Evolutionary conservation across 2,113 vertebrate species (phyloP).

Genomic region (Xiphophorus maculatus): DNA sequence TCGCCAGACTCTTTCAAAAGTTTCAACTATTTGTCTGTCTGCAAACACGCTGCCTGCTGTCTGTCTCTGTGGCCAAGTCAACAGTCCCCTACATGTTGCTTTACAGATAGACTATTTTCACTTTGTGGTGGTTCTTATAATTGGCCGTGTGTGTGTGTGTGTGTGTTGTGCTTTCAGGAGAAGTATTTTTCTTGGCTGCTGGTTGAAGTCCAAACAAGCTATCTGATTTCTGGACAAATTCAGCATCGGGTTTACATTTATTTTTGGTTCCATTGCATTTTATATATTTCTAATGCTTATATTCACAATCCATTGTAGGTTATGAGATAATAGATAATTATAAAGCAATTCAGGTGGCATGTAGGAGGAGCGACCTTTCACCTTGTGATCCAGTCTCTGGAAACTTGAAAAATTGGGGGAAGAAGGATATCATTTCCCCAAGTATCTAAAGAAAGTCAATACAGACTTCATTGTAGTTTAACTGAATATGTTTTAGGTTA

Average conservation of each 20-base stretch:
- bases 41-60: conserved; percentile 22
- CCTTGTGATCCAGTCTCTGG: neutral
- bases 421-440: neutral
- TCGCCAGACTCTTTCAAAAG: conserved; percentile 36
- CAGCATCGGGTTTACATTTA: conserved; percentile 14
- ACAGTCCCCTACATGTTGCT: neutral
- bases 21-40: conserved; percentile 44
- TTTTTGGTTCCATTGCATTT: conserved; percentile 16
- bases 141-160: neutral
- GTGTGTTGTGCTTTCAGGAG: conserved; percentile 5
- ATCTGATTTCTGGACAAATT: conserved; percentile 36
- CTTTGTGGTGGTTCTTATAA: conserved; percentile 15
- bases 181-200: conserved; percentile 42
- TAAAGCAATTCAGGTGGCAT: neutral
- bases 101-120: conserved; percentile 19
- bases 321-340: conserved; percentile 8
- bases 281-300: conserved; percentile 3
- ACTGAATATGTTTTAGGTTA: no score
- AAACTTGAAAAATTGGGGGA: no score
- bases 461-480: neutral
- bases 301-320: conserved; percentile 3
- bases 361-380: neutral
- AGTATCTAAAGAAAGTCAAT: neutral
- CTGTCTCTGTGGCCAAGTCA: conserved; percentile 14
- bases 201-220: conserved; percentile 29